Evolutionary conservation across 2,797 vertebrate species (phyloP).

Genomic region (Rhabdomys pumilio): DNA sequence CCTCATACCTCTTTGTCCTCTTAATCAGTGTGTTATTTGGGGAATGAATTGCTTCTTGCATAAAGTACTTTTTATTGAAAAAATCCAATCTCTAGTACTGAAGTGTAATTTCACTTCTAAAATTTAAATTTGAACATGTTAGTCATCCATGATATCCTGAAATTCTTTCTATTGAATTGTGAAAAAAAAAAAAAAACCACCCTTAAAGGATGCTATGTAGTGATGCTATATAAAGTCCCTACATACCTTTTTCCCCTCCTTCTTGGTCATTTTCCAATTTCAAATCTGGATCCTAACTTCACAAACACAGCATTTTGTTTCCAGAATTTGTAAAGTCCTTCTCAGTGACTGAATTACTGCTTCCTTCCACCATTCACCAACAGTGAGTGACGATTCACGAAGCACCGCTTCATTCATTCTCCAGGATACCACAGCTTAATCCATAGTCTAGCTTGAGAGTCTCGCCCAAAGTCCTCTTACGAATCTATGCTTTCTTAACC

Average conservation of each 20-base stretch:
- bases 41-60: not conserved
- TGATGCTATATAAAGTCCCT: not conserved
- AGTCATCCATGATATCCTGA: slow-evolving; percentile 14
- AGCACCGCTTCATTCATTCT: not conserved
- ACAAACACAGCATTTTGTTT: not conserved
- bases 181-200: too few species aligned
- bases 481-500: not conserved
- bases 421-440: not conserved
- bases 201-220: not conserved
- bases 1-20: not conserved
- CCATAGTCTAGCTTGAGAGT: not conserved
- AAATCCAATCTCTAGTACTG: not conserved
- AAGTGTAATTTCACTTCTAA: not conserved
- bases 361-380: not conserved
- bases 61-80: not conserved
- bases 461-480: not conserved
- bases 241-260: not conserved
- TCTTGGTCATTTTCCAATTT: not conserved
- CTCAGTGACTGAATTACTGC: not conserved
- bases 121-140: not conserved
- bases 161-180: not conserved
- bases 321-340: not conserved
- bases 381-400: not conserved
- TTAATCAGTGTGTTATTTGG: not conserved
- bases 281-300: not conserved